Percentiles rank a stretch among this genome's conserved stretches.
phyloP scores from a whole-genome alignment of 2,113 vertebrate species.

The Scolopax mira region DNA sequence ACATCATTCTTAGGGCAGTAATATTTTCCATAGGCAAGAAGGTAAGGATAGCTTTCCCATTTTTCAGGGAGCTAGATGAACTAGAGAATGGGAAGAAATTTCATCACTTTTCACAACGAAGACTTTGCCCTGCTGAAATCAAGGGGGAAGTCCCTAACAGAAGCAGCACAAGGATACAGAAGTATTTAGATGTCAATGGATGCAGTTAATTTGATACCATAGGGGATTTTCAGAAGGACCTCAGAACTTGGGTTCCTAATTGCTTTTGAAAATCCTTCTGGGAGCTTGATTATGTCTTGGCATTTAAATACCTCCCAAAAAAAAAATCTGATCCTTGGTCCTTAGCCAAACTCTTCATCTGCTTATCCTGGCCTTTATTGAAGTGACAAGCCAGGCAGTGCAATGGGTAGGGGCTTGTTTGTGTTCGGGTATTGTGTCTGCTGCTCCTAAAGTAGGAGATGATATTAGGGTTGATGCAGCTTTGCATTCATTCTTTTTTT shows the following conservation, averaged over 20 bases:
- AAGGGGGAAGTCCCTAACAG: neutral
- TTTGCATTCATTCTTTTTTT: neutral
- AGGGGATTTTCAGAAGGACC: neutral
- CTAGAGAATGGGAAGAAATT: neutral
- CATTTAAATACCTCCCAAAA: neutral
- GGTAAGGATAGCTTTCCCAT: neutral
- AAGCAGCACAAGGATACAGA: neutral
- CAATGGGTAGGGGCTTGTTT: neutral
- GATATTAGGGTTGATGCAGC: neutral
- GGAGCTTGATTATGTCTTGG: neutral
- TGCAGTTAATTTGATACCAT: neutral
- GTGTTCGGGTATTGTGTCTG: neutral
- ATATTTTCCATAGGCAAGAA: neutral
- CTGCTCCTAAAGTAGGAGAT: neutral
- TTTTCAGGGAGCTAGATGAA: neutral
- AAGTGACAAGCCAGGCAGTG: neutral
- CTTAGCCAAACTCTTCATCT: neutral
- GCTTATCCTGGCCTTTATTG: neutral
- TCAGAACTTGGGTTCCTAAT: neutral
- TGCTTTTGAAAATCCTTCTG: slow-evolving; percentile 2
- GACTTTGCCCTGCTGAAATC: neutral
- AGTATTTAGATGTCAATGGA: neutral
- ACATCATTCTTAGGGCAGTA: neutral
- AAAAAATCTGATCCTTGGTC: neutral
- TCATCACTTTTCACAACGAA: neutral